Conservation (phyloP, 2,113 vertebrate genomes). For the Psilopogon haemacephalus region DNA sequence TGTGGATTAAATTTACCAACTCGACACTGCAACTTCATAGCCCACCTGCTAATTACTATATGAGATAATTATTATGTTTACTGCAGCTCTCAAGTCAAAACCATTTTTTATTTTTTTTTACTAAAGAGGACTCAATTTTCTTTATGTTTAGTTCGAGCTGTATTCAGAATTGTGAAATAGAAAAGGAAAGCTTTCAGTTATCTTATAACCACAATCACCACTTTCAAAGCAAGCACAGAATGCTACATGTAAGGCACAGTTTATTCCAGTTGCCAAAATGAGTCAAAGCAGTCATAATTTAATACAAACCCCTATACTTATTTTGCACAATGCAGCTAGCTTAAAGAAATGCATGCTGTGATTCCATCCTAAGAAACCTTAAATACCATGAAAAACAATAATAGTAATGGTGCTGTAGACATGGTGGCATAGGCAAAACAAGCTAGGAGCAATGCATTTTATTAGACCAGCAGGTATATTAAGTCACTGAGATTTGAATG, state of each 20-base stretch:
- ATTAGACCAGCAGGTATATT: neutral
- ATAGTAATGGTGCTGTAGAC: neutral
- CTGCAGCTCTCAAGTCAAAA: neutral
- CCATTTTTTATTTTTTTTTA: neutral
- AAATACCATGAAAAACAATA: constrained; percentile 14
- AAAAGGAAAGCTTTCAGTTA: constrained; percentile 1
- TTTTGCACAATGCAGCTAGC: neutral
- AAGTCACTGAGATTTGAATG: neutral
- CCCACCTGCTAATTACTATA: neutral
- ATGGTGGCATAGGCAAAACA: neutral
- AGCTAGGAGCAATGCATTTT: constrained; percentile 8
- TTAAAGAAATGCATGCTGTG: neutral
- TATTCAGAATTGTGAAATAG: neutral
- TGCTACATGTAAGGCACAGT: neutral
- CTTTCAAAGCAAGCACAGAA: neutral
- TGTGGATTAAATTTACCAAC: neutral
- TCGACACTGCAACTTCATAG: neutral
- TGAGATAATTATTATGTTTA: neutral
- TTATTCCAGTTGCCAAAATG: neutral
- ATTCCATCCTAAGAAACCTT: neutral
- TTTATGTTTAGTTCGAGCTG: neutral
- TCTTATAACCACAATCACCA: neutral
- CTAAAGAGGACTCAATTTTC: neutral
- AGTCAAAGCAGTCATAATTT: constrained; percentile 12
- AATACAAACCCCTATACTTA: neutral